Evolutionary conservation across 2,888 invertebrate genomes (phyloP).

Genomic region (Melanophora roralis): DNA sequence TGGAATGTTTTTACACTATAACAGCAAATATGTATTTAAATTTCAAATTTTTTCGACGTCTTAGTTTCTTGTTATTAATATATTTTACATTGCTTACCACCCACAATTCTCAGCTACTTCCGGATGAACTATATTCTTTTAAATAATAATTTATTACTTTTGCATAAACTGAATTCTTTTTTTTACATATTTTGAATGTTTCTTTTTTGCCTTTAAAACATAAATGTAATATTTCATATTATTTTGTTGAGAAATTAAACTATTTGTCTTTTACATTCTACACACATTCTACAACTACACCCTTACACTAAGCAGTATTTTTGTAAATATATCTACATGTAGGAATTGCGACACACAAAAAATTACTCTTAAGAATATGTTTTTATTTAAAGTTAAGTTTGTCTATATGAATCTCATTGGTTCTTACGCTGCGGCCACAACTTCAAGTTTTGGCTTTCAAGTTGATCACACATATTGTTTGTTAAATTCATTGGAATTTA

Average conservation of each 20-base stretch:
- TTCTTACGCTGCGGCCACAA: too few relatives aligned
- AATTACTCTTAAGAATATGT: too few relatives aligned
- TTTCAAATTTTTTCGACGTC: too few relatives aligned
- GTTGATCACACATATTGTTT: too few relatives aligned
- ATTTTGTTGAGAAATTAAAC: constrained; percentile 55
- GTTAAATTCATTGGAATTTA: too few relatives aligned
- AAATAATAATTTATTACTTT: constrained; percentile 33
- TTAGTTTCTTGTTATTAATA: too few relatives aligned
- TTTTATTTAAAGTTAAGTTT: too few relatives aligned
- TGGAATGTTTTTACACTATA: background rate
- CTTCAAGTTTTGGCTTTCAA: too few relatives aligned
- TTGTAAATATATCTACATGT: too few relatives aligned
- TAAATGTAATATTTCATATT: constrained; percentile 52
- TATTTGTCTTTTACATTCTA: constrained; percentile 47
- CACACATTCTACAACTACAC: background rate
- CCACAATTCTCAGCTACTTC: background rate
- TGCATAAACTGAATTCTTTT: constrained; percentile 18
- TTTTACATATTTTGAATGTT: constrained; percentile 14
- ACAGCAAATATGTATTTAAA: background rate
- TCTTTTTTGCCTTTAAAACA: constrained; percentile 22
- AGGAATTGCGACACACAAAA: too few relatives aligned
- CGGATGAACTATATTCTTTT: background rate
- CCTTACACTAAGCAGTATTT: too few relatives aligned
- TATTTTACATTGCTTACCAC: background rate
- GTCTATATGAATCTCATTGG: too few relatives aligned